Percentiles rank a stretch among this genome's conserved stretches.
Conservation (phyloP, 2,113 vertebrate genomes). For the Neolamprologus tretocephalus region DNA sequence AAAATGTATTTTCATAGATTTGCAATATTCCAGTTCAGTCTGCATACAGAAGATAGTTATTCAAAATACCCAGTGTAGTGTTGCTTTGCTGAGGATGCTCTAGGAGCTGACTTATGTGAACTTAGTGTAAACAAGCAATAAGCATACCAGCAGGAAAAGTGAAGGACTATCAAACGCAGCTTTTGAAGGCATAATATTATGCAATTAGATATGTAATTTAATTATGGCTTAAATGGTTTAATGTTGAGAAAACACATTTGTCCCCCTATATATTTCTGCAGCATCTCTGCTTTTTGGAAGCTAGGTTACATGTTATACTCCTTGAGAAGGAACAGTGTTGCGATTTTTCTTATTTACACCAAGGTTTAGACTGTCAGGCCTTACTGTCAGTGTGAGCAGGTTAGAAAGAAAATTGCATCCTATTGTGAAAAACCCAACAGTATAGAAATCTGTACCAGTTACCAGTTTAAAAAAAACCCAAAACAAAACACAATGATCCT, state of each 20-base stretch:
- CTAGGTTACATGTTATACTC: background rate
- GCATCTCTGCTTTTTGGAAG: background rate
- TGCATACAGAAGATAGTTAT: background rate
- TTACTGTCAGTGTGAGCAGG: background rate
- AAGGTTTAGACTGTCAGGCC: background rate
- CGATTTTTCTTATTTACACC: background rate
- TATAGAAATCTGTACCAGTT: background rate
- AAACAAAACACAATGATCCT: background rate
- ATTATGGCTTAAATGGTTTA: background rate
- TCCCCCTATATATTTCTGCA: background rate
- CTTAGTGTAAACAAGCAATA: background rate
- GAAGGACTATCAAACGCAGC: background rate
- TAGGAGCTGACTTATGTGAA: background rate
- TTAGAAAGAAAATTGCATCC: background rate
- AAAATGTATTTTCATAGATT: background rate
- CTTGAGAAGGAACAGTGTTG: background rate
- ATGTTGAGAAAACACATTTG: background rate
- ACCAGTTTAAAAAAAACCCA: rapidly evolving
- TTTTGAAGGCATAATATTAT: background rate
- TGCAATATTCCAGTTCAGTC: background rate
- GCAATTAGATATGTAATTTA: background rate
- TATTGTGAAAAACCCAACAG: background rate
- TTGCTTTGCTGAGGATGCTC: background rate
- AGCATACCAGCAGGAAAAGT: background rate
- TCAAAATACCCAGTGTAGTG: background rate